Evolutionary conservation across 2,797 vertebrate species (phyloP).

Genomic region (Pempheris klunzingeri): DNA sequence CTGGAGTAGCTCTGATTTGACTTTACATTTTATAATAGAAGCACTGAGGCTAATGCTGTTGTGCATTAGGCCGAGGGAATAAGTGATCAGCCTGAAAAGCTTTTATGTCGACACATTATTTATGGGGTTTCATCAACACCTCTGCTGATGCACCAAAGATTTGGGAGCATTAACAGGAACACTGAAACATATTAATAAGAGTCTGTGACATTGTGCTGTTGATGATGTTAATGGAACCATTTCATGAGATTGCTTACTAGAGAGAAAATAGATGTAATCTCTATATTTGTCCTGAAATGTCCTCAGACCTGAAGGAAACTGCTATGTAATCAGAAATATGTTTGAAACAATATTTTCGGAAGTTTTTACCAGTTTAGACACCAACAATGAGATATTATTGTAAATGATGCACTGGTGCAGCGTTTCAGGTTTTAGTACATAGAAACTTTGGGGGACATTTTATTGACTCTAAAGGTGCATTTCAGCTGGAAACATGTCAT

Average conservation of each 20-base stretch:
- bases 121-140: slow-evolving; percentile 43
- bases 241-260: slow-evolving; percentile 26
- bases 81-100: slow-evolving; percentile 56
- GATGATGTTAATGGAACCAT: slow-evolving; percentile 30
- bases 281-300: slow-evolving; percentile 12
- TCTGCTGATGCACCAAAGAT: slow-evolving; percentile 23
- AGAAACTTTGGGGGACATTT: too few relatives aligned
- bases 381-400: not conserved
- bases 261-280: slow-evolving; percentile 14
- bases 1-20: slow-evolving; percentile 48
- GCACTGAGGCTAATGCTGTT: slow-evolving; percentile 38
- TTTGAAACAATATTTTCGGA: too few relatives aligned
- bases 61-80: slow-evolving; percentile 50
- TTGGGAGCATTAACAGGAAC: not conserved
- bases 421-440: not conserved
- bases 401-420: not conserved
- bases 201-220: slow-evolving; percentile 10
- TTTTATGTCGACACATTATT: slow-evolving; percentile 39
- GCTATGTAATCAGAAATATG: not conserved
- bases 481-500: too few relatives aligned
- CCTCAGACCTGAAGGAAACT: not conserved
- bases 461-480: too few relatives aligned
- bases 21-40: slow-evolving; percentile 55
- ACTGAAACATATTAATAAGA: slow-evolving; percentile 27
- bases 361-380: not conserved